Base-by-base conservation (phyloP, 2,797 vertebrate species). In the Smutsia temminckii region DNA sequence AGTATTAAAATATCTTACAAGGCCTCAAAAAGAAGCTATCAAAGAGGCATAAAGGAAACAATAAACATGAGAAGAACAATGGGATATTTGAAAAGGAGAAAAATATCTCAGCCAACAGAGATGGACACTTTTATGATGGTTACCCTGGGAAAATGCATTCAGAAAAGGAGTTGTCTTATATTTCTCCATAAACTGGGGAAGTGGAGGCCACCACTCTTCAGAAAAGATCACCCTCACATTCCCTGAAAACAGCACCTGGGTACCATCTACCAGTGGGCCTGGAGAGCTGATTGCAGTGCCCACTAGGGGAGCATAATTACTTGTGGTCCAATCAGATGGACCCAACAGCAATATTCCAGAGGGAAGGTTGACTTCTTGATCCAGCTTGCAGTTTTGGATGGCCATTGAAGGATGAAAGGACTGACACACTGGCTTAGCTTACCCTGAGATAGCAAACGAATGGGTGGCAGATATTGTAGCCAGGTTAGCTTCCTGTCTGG, bases 21-120 rank as follows among this genome's bases (percentile, higher is more conserved):
- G 87, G 75, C 69, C 91, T 97, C 68, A 69, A 96, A 97, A 97
- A 97, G 93, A 95, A 97, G 84, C 97, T 95, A 96, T 97, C 95
- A 97, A 96, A 97, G 94, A 95, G 53, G 84, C 88, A 97, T 96
- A 95, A 97, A 95, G 91, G 74, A 96, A 98, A 95, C 91, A 96
- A 96, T 97, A 97, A 98, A 95, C 91, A 88, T 95, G 93, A 96
- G 95, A 95, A 95, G 86, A 96, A 97, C 95, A 97, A 94, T 89
- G 92, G 91, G 87, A 90, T 94, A 94, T 96, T 93, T 94, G 96
- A 95, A 96, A 96, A 89, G 75, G 55, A 81, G 94, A 94, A 92
- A 94, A 95, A 95, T 87, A 93, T 89, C 85, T 93, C 79, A 91
- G 91, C 57, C 89, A 94, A 59, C 53, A 96, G 93, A 96, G 85